Evolutionary conservation across 2,113 vertebrate genomes (phyloP).

Genomic region (Neodon shergylaensis): DNA sequence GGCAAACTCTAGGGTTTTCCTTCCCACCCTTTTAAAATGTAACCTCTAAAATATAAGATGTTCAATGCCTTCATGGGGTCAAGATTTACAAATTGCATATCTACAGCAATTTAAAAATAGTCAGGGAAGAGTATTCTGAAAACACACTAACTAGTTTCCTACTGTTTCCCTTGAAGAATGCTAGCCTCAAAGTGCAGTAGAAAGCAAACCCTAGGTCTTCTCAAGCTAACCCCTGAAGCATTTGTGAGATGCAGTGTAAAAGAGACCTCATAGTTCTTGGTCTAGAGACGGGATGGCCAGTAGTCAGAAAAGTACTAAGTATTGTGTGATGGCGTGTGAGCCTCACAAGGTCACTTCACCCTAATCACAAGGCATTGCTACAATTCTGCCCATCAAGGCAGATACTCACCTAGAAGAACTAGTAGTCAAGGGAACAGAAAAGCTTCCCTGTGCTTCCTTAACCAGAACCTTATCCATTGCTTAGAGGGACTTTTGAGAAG

Average conservation of each 20-base stretch:
- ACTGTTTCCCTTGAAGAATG: background rate
- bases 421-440: constrained; percentile 75
- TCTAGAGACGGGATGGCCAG: background rate
- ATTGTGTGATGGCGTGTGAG: background rate
- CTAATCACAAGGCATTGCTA: constrained; percentile 64
- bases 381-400: constrained; percentile 68
- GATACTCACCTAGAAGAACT: constrained; percentile 79
- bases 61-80: constrained; percentile 78
- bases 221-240: background rate
- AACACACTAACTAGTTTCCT: constrained; percentile 52
- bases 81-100: constrained; percentile 73
- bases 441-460: constrained; percentile 76
- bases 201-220: constrained; percentile 53
- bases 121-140: constrained; percentile 74
- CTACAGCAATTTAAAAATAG: constrained; percentile 81
- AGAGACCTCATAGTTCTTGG: background rate
- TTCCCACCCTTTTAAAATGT: constrained; percentile 70
- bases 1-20: constrained; percentile 50
- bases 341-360: constrained; percentile 69
- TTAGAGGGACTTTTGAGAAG: constrained; percentile 74
- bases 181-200: background rate
- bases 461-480: constrained; percentile 74
- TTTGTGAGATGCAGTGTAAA: background rate
- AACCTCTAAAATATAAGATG: constrained; percentile 78
- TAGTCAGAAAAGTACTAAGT: background rate